Conservation (phyloP, 2,113 vertebrate genomes). For the Aphelocoma coerulescens region DNA sequence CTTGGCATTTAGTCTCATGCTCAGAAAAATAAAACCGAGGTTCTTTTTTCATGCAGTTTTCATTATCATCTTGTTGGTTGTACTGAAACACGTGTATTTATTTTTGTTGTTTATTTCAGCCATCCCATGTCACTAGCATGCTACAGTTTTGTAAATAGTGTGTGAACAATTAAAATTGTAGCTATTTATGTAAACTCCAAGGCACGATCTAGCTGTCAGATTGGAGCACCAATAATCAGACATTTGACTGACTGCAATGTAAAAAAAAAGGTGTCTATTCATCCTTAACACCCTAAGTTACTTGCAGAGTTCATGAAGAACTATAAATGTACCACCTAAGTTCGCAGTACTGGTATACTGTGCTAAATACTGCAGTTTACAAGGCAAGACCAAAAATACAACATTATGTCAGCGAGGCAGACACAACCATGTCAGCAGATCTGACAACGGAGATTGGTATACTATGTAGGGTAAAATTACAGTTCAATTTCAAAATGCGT, state of each 20-base stretch:
- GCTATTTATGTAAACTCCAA: not conserved
- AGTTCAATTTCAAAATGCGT: not conserved
- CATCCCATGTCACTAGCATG: not conserved
- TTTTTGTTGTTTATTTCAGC: not conserved
- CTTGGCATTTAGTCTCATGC: not conserved
- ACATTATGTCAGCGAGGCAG: not conserved
- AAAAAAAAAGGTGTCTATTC: not conserved
- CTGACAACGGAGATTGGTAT: not conserved
- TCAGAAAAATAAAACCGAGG: fast-evolving
- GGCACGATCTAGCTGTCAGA: not conserved
- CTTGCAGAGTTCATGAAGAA: not conserved
- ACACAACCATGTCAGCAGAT: not conserved
- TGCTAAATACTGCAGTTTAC: not conserved
- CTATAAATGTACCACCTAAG: not conserved
- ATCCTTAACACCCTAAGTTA: not conserved
- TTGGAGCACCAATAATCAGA: not conserved
- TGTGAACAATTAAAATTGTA: not conserved
- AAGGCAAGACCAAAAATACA: not conserved
- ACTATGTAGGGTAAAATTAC: not conserved
- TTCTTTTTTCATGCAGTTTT: not conserved
- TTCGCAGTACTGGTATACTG: not conserved
- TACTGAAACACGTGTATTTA: not conserved
- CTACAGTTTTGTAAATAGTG: not conserved
- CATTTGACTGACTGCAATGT: not conserved
- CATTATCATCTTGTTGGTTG: not conserved